These are phyloP conservation scores for Hyperoplus immaculatus DNA, from an alignment of 2,797 vertebrate species.

Conservation along the genomic window DNA sequence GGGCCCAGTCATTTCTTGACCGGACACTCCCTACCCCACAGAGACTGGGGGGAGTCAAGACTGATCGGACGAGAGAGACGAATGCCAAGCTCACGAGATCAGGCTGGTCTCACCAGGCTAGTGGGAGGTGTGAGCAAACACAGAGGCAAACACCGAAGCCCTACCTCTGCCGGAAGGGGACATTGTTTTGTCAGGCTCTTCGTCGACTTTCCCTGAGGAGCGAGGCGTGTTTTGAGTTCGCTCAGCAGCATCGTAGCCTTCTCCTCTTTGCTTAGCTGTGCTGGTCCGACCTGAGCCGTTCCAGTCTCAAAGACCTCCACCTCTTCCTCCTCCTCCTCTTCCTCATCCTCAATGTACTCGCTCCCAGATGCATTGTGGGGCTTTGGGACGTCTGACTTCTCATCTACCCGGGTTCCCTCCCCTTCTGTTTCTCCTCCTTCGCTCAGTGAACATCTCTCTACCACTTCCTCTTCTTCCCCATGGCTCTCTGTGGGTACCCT, in stretches of 20 bases:
- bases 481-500: constrained; percentile 31
- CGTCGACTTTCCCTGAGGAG: constrained; percentile 43
- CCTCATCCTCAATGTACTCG: constrained; percentile 47
- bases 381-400: constrained; percentile 29
- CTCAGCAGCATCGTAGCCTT: background rate
- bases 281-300: constrained; percentile 4
- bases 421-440: constrained; percentile 41
- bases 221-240: background rate
- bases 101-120: no score
- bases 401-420: constrained; percentile 32
- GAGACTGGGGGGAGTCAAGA: no score
- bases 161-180: constrained; percentile 76
- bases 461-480: constrained; percentile 42
- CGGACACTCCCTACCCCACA: no score
- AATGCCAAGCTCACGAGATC: no score
- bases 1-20: no score
- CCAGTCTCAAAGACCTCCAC: constrained; percentile 43
- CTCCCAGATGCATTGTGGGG: constrained; percentile 27
- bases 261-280: constrained; percentile 1
- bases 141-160: constrained; percentile 61
- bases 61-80: no score
- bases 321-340: constrained; percentile 51
- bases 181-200: constrained; percentile 34
- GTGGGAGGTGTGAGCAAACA: constrained; percentile 30
- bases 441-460: constrained; percentile 37